phyloP scores from a whole-genome alignment of 2,888 invertebrate genomes.

The Oligia latruncula region DNA sequence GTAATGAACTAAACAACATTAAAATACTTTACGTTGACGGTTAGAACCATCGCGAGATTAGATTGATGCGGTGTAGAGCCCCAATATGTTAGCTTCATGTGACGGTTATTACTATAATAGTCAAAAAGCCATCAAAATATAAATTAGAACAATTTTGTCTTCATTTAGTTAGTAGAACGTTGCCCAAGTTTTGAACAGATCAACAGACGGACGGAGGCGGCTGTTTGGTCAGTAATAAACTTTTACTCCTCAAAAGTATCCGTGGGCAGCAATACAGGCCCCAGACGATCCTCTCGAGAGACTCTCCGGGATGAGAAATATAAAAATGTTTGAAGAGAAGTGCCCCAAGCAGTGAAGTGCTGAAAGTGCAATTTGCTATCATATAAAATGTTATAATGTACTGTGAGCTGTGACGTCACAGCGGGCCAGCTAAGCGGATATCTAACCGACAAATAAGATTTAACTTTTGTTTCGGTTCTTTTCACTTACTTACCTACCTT shows the following conservation, averaged over 20 bases:
- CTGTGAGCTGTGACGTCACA: background rate
- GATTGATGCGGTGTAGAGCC: background rate
- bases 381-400: conserved; percentile 26
- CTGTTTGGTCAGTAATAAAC: conserved; percentile 42
- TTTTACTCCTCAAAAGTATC: conserved; percentile 51
- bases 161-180: conserved; percentile 2
- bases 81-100: conserved; percentile 1
- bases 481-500: background rate
- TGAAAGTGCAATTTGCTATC: conserved; percentile 42
- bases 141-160: conserved; percentile 27
- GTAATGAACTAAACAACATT: conserved; percentile 50
- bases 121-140: conserved; percentile 28
- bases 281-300: conserved; percentile 23
- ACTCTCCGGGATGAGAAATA: conserved; percentile 29
- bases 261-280: conserved; percentile 27
- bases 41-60: background rate
- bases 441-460: background rate
- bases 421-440: background rate
- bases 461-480: conserved; percentile 10
- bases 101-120: conserved; percentile 1
- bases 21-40: background rate
- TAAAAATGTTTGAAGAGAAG: conserved; percentile 26
- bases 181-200: background rate
- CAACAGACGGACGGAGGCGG: conserved; percentile 7
- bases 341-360: conserved; percentile 31